Base-by-base conservation (phyloP, 2,113 vertebrate species). In the Puffinus mauretanicus region DNA sequence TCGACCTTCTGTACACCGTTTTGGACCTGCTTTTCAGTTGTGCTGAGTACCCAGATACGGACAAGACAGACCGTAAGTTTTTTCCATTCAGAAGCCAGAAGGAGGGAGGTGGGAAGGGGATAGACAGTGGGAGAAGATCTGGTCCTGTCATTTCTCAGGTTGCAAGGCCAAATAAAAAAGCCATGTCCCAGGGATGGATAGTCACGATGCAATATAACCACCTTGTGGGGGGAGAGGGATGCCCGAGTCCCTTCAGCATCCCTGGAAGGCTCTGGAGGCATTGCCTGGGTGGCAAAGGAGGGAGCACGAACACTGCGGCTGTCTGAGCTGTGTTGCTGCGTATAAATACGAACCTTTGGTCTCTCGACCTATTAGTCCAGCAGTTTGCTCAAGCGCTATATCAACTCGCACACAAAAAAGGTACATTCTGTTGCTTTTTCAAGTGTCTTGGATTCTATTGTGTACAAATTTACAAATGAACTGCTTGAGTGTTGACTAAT, bases 381-480 rank as follows among this genome's bases (percentile, higher is more conserved):
- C 75, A 44, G 78, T 79, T 93, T 91, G 62, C 82, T 89, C 51
- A 81, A 91, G 88, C 4, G 5, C 91, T 95, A 86, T 93, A 94
- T 87, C 64, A 89, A 85, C 81, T 69, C 2, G 13, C 86, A 60
- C 64, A 93, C 64, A 88, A 22, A 91, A 94, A 89, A 89, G 46
- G 93, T 88, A 90, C 79, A 65, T 94, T 97, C 92, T 95, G 83
- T 78, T 73, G 88, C 93, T 90, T 92, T 96, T 78, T 96, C 94
- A 89, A 97, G 94, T 94, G 93, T 78, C 96, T 94, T 75, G 86
- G 46, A 82, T 95, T 91, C 84, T 82, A 88, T 95, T 97, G 92
- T 96, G 94, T 96, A 96, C 96, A 90, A 96, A 97, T 96, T 97
- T 97, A 94, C 93, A 96, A 97, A 97, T 94, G 93, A 96, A 96